Evolutionary conservation across 1,140 invertebrate genomes (phyloP).

Genomic region (Dufourea novaeangliae): DNA sequence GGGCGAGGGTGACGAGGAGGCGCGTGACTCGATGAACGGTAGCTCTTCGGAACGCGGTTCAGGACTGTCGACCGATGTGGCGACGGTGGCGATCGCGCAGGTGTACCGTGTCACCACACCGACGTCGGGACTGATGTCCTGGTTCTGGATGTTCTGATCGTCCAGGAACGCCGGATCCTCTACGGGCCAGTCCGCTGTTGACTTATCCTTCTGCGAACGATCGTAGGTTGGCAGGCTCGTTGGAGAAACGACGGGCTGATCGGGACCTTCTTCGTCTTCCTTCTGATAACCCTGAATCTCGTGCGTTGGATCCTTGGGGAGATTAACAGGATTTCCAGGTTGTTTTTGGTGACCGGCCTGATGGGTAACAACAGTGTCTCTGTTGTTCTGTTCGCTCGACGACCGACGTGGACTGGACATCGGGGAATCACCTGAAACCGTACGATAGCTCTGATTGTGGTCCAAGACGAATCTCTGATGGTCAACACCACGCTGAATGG

Average conservation of each 20-base stretch:
- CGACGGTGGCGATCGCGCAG: constrained; percentile 75
- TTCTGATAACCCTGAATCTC: neutral
- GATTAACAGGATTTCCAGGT: neutral
- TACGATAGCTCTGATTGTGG: constrained; percentile 51
- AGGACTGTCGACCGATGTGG: constrained; percentile 53
- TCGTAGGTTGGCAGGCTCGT: neutral
- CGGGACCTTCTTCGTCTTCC: neutral
- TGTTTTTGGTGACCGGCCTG: neutral
- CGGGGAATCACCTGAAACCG: neutral
- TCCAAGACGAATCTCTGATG: constrained; percentile 39
- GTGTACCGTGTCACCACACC: constrained; percentile 77
- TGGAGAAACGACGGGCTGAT: constrained; percentile 19
- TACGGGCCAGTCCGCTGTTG: neutral
- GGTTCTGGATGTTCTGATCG: constrained; percentile 76
- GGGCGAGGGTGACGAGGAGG: constrained; percentile 34
- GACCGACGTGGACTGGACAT: neutral
- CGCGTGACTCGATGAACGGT: neutral
- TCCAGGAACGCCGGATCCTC: constrained; percentile 16
- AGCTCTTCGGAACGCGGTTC: constrained; percentile 24
- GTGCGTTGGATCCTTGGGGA: neutral
- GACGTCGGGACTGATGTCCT: constrained; percentile 75
- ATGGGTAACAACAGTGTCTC: neutral
- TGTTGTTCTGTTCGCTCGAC: neutral
- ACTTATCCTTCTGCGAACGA: neutral
- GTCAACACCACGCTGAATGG: constrained; percentile 1